These are phyloP conservation scores for Orgyia antiqua DNA, from an alignment of 2,888 invertebrate species.

Conservation along the genomic window DNA sequence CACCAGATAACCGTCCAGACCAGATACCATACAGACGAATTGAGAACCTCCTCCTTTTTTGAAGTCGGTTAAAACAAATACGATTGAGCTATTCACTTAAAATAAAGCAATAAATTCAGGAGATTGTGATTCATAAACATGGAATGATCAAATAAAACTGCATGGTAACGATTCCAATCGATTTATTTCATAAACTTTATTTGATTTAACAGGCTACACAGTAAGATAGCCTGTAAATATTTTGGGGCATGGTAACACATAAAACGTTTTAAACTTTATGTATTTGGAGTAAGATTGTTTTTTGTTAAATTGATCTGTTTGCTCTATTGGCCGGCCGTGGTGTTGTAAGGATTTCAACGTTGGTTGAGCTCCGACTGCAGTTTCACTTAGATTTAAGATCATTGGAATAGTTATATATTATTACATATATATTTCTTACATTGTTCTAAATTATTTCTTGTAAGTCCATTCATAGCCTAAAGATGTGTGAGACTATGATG, in stretches of 20 bases:
- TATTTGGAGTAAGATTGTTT: slow-evolving; percentile 4
- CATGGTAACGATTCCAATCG: slow-evolving; percentile 31
- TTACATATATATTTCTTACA: no score
- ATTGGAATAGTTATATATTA: slow-evolving; percentile 14
- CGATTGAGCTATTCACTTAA: slow-evolving; percentile 1
- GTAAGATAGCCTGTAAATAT: no score
- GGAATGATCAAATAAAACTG: slow-evolving; percentile 20
- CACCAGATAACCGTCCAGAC: no score
- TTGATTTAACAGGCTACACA: slow-evolving; percentile 14
- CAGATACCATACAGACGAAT: no score
- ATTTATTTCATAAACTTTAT: slow-evolving; percentile 41
- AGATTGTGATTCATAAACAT: slow-evolving; percentile 22
- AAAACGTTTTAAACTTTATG: slow-evolving; percentile 8
- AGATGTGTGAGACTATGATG: no score
- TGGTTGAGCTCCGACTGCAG: slow-evolving; percentile 23
- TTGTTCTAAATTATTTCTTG: no score
- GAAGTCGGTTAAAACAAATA: slow-evolving; percentile 1
- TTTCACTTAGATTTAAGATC: slow-evolving; percentile 13
- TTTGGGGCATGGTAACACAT: no score
- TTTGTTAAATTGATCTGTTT: slow-evolving; percentile 14
- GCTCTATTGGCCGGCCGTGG: slow-evolving; percentile 30
- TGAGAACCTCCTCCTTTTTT: no score
- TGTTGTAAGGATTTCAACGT: slow-evolving; percentile 40
- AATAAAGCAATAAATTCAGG: slow-evolving; percentile 18
- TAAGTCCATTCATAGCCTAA: no score